Evolutionary conservation across 2,888 invertebrate genomes (phyloP), one percentile per base, ranked within the genome.

Genomic region (Agriopis aurantiaria): DNA sequence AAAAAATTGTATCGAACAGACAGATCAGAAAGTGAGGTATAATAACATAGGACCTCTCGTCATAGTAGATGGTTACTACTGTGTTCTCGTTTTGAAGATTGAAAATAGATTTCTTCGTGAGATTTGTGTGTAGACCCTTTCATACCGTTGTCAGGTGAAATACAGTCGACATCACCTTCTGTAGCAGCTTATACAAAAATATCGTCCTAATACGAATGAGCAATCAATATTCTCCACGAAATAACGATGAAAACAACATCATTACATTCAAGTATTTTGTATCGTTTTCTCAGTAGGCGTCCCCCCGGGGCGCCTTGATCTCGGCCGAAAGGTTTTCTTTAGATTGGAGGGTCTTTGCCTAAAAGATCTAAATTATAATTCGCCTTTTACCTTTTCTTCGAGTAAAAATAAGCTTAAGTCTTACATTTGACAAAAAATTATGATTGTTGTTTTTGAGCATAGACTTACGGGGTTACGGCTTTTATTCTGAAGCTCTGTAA

Each of bases 281-380:
- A 53, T 62, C 62, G 53, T 62, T 62, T 60, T 45, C 52, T 53
- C 71, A 71, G 66, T 72, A 78, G 76, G 77, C 75, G 75, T 78
- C 69, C 12, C 40, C 43, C 45, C 23, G 40, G n/a, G n/a, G 33
- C 40, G 55, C 12, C 46, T n/a, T 58, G 46, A 58, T 58, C 46
- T 48, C 58, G 33, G 33, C 8, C 46, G 8, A 48, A 58, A 58
- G 33, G 46, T 58, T 58, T 48, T 45, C 57, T 45, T 48, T 58
- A 12, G 58, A 23, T 23, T 46, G 12, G 33, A 58, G n/a, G 46
- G 33, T 12, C 3, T 46, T 12, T 48, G 46, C 23, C 0, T 23
- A 58, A 48, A 58, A n/a, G 58, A 46, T 46, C 23, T 46, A 23
- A 46, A 33, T 33, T 33, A 33, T 33, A 33, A 33, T 48, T 23